Evolutionary conservation across 1,140 invertebrate genomes (phyloP).

Genomic region (Diprion similis): DNA sequence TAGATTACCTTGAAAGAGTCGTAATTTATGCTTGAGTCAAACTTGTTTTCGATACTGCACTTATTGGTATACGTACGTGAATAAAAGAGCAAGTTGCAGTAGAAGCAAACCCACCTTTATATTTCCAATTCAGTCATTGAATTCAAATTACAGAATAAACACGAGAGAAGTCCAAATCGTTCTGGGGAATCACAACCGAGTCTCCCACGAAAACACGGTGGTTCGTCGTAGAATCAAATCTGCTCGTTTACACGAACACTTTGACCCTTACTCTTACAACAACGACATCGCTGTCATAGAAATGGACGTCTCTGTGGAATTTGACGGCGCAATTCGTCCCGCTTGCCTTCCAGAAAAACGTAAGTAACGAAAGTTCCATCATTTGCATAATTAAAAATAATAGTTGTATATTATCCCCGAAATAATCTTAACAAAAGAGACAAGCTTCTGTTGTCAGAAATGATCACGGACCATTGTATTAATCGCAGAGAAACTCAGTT

Average conservation of each 20-base stretch:
- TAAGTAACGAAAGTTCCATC: constrained; percentile 40
- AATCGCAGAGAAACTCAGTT: too few species aligned
- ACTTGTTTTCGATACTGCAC: background rate
- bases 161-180: constrained; percentile 54
- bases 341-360: constrained; percentile 74
- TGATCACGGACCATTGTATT: too few species aligned
- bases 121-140: background rate
- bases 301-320: constrained; percentile 69
- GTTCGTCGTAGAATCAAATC: constrained; percentile 53
- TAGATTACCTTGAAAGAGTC: background rate
- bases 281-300: constrained; percentile 84
- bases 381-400: background rate
- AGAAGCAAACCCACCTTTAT: too few species aligned
- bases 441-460: too few species aligned
- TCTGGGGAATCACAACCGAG: constrained; percentile 57
- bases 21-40: background rate
- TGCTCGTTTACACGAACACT: constrained; percentile 69
- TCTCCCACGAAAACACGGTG: constrained; percentile 39
- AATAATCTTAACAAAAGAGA: too few species aligned
- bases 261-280: constrained; percentile 73
- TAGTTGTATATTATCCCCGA: too few species aligned
- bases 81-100: background rate
- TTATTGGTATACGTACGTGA: background rate
- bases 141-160: constrained; percentile 52
- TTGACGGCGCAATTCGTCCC: constrained; percentile 68